A percentile compares a stretch with the other conserved stretches of the same genome.
Conservation (phyloP, 2,797 vertebrate genomes). For the Adelosebastes latens region DNA sequence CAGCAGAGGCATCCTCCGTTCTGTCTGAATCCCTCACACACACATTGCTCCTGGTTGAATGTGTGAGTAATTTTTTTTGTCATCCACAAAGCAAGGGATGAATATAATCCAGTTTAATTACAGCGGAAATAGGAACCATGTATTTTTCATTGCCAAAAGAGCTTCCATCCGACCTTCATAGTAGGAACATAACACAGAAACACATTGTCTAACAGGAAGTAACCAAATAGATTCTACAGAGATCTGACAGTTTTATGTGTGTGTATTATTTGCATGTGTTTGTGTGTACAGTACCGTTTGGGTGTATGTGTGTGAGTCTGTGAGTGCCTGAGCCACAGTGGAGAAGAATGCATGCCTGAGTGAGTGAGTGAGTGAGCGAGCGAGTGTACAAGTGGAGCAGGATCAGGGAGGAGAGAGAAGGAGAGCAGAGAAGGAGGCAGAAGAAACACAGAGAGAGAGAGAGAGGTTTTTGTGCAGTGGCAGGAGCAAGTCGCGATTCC, state of each 20-base stretch:
- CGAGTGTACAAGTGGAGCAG: slow-evolving; percentile 53
- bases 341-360: slow-evolving; percentile 57
- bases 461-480: slow-evolving; percentile 38
- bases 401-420: slow-evolving; percentile 63
- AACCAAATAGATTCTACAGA: not conserved
- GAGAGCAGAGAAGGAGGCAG: slow-evolving; percentile 53
- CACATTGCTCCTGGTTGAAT: not conserved
- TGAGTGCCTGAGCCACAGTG: slow-evolving; percentile 44
- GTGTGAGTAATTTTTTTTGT: not conserved
- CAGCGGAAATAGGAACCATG: not conserved
- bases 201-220: not conserved
- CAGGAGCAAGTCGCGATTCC: slow-evolving; percentile 56
- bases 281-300: slow-evolving; percentile 26
- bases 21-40: slow-evolving; percentile 14
- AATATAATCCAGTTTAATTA: slow-evolving; percentile 19
- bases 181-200: not conserved
- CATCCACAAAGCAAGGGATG: not conserved
- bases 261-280: slow-evolving; percentile 36
- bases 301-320: slow-evolving; percentile 31
- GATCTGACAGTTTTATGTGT: slow-evolving; percentile 1
- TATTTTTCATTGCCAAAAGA: not conserved
- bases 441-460: slow-evolving; percentile 27
- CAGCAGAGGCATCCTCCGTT: not conserved
- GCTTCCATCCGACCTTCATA: not conserved
- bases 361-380: slow-evolving; percentile 47